phyloP scores from a whole-genome alignment of 1,140 invertebrate species.

The Lerema accius region DNA sequence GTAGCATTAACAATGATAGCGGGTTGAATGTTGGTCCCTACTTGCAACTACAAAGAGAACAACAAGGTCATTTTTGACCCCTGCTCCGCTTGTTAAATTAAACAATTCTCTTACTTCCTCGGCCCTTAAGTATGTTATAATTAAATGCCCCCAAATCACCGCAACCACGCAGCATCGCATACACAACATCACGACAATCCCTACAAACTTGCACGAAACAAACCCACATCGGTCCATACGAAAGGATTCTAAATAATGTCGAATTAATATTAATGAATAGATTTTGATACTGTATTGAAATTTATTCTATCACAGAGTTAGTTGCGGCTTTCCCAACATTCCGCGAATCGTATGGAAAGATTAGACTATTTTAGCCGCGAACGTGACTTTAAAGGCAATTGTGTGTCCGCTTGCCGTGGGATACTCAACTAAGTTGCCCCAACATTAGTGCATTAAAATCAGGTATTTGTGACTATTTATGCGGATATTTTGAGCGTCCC shows the following conservation, averaged over 20 bases:
- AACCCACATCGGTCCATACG: conserved; percentile 14
- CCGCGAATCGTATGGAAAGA: conserved; percentile 39
- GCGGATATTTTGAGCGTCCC: conserved; percentile 30
- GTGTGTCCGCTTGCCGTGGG: conserved; percentile 41
- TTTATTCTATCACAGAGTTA: conserved; percentile 46
- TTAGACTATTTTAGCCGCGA: conserved; percentile 48
- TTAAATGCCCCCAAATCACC: too few relatives aligned
- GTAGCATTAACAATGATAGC: too few relatives aligned
- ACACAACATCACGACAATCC: background rate
- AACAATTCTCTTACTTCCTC: too few relatives aligned
- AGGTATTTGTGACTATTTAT: conserved; percentile 30
- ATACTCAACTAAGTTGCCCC: conserved; percentile 36
- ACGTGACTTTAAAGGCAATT: conserved; percentile 53
- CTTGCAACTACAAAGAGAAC: too few relatives aligned
- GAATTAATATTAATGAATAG: conserved; percentile 54
- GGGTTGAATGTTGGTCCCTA: too few relatives aligned
- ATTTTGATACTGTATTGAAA: conserved; percentile 47
- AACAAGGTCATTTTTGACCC: too few relatives aligned
- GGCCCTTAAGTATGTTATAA: too few relatives aligned
- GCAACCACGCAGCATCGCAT: too few relatives aligned
- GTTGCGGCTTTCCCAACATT: conserved; percentile 37
- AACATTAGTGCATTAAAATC: conserved; percentile 33
- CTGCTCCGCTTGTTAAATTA: too few relatives aligned
- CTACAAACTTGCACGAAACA: background rate
- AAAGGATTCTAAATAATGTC: conserved; percentile 33